Conservation (phyloP, 1,140 invertebrate genomes). For the Caenorhabditis briggsae region DNA sequence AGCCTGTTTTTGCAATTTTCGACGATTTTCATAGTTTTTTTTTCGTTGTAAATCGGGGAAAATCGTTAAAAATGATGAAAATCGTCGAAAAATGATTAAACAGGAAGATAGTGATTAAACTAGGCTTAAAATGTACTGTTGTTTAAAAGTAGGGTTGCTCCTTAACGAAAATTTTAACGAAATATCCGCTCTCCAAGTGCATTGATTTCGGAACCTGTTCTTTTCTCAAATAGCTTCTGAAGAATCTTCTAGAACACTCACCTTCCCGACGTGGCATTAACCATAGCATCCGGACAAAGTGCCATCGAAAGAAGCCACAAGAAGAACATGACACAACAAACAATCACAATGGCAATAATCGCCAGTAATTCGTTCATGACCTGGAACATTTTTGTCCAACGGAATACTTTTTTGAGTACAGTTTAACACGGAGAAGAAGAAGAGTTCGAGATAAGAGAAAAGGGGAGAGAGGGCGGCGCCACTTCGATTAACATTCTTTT, state of each 20-base stretch:
- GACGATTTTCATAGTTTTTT: no score
- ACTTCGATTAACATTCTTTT: constrained; percentile 8
- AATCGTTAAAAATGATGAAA: no score
- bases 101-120: no score
- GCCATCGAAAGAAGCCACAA: constrained; percentile 69
- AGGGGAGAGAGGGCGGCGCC: constrained; percentile 27
- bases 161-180: no score
- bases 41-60: no score
- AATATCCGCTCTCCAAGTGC: no score
- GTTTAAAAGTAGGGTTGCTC: no score
- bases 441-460: constrained; percentile 9
- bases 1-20: no score
- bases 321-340: constrained; percentile 69
- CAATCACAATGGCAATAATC: constrained; percentile 66
- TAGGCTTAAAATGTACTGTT: no score
- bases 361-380: constrained; percentile 68
- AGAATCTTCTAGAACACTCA: neutral
- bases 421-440: neutral
- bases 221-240: no score
- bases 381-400: constrained; percentile 17
- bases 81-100: no score
- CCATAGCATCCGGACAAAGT: constrained; percentile 68
- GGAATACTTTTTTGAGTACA: neutral
- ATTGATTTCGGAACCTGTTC: no score
- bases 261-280: constrained; percentile 48